Percentiles rank a stretch among this genome's conserved stretches.
Conservation (phyloP, 2,113 vertebrate genomes). For the Dolichallabes microphthalmus region DNA sequence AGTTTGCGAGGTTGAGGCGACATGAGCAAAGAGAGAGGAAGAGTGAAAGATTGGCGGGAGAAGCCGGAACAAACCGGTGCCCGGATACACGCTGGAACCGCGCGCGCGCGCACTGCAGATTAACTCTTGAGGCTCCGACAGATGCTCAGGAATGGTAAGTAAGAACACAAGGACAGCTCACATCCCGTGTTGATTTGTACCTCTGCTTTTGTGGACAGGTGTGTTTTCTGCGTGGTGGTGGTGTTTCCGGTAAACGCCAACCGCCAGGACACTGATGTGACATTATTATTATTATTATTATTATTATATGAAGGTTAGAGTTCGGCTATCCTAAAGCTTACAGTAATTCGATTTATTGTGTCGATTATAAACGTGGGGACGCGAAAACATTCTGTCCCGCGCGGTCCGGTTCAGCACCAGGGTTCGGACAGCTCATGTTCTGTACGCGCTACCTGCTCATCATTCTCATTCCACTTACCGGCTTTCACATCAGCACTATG, state of each 20-base stretch:
- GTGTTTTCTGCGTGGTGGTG: not conserved
- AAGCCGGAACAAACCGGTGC: slow-evolving; percentile 77
- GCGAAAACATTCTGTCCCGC: not conserved
- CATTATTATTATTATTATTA: not conserved
- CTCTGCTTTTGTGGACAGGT: not conserved
- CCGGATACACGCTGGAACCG: slow-evolving; percentile 74
- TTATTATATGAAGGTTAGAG: not conserved
- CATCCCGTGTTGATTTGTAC: not conserved
- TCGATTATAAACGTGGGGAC: not conserved
- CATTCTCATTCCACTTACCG: not conserved
- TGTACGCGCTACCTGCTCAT: not conserved
- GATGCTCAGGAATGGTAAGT: slow-evolving; percentile 69
- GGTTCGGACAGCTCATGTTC: slow-evolving; percentile 18
- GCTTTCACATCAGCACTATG: not conserved
- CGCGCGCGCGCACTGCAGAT: slow-evolving; percentile 82
- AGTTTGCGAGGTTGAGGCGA: slow-evolving; percentile 22
- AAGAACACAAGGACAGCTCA: slow-evolving; percentile 21
- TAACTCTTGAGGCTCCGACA: slow-evolving; percentile 70
- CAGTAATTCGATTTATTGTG: not conserved
- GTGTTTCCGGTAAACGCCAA: slow-evolving; percentile 47
- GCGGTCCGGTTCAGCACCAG: not conserved
- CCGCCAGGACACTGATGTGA: slow-evolving; percentile 34
- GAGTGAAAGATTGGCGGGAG: slow-evolving; percentile 44
- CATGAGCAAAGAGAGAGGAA: slow-evolving; percentile 49
- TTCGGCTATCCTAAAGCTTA: not conserved